Evolutionary conservation across 2,113 vertebrate species (phyloP).

Genomic region (Brachionichthys hirsutus): DNA sequence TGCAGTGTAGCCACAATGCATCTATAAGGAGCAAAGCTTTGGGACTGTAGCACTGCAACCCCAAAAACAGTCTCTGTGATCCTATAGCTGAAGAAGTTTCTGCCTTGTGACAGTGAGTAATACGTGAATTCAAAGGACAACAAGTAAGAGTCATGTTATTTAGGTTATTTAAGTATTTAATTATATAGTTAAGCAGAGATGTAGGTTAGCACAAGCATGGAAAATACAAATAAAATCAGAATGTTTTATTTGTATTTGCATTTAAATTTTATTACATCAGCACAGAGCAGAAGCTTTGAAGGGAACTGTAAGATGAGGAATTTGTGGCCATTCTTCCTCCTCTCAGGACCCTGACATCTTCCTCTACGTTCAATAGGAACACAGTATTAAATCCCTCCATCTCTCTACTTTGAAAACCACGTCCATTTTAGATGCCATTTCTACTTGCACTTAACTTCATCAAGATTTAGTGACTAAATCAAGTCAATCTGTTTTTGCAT

Average conservation of each 20-base stretch:
- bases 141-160: neutral
- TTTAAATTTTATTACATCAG: constrained; percentile 7
- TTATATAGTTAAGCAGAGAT: neutral
- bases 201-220: constrained; percentile 19
- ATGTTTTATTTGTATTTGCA: neutral
- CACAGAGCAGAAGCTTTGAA: constrained; percentile 29
- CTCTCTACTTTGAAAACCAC: constrained; percentile 39
- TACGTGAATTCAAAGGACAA: constrained; percentile 48
- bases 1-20: constrained; percentile 62
- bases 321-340: constrained; percentile 30
- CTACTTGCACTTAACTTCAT: constrained; percentile 20
- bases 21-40: constrained; percentile 49
- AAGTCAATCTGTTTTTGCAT: constrained; percentile 58
- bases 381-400: constrained; percentile 49
- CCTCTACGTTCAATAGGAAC: constrained; percentile 43
- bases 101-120: constrained; percentile 57
- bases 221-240: constrained; percentile 25
- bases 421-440: constrained; percentile 46
- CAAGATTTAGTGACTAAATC: constrained; percentile 65
- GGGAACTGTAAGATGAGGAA: constrained; percentile 37
- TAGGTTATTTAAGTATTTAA: too few relatives aligned
- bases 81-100: constrained; percentile 64
- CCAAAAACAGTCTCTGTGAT: constrained; percentile 46
- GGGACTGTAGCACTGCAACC: constrained; percentile 49
- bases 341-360: constrained; percentile 21